Evolutionary conservation across 2,888 invertebrate genomes (phyloP).

Genomic region (Saturnia japonica): DNA sequence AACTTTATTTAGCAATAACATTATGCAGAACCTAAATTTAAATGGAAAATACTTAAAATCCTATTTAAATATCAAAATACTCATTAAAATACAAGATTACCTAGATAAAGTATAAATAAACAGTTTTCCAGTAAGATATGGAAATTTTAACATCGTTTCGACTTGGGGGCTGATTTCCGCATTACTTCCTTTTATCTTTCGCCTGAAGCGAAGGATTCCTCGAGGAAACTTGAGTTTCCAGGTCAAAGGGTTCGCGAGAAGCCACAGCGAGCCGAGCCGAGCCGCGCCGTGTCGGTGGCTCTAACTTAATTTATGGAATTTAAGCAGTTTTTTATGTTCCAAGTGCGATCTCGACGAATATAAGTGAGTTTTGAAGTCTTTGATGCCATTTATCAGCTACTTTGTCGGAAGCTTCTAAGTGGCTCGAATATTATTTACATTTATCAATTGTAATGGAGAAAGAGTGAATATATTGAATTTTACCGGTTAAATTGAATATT

Average conservation of each 20-base stretch:
- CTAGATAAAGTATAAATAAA: conserved; percentile 18
- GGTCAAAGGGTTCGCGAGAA: conserved; percentile 26
- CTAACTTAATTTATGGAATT: conserved; percentile 19
- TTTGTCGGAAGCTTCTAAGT: not conserved
- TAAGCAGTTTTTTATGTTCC: conserved; percentile 9
- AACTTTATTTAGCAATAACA: not conserved
- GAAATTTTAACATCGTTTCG: conserved; percentile 10
- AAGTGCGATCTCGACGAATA: not conserved
- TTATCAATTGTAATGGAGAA: not conserved
- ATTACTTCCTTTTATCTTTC: conserved; percentile 25
- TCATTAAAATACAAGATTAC: not conserved
- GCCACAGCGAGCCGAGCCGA: not conserved
- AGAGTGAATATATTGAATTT: not conserved
- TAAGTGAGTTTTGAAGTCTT: conserved; percentile 6
- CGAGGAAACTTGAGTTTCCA: conserved; percentile 18
- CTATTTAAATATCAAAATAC: not conserved
- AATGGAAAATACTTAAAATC: not conserved
- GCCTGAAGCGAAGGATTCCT: conserved; percentile 25
- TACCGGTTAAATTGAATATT: too few relatives aligned
- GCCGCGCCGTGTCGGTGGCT: conserved; percentile 12
- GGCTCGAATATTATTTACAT: not conserved
- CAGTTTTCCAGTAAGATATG: conserved; percentile 23
- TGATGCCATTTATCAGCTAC: not conserved
- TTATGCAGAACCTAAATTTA: not conserved
- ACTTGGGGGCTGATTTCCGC: conserved; percentile 22